phyloP scores from a whole-genome alignment of 2,797 vertebrate genomes.

The Heliangelus exortis region DNA sequence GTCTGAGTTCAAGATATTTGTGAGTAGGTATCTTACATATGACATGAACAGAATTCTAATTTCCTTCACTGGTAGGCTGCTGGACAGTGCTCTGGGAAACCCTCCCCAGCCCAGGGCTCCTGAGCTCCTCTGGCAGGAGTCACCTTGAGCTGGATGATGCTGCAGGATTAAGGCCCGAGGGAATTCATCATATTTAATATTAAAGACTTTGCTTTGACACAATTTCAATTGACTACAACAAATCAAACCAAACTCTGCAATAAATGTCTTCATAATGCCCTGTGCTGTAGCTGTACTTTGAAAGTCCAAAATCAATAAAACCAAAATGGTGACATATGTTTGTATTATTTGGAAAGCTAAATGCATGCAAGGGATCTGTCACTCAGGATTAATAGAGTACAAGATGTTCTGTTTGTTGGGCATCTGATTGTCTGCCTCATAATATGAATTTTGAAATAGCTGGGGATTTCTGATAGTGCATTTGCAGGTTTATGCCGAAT shows the following conservation, averaged over 20 bases:
- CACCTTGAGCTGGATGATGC: slow-evolving; percentile 57
- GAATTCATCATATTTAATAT: slow-evolving; percentile 71
- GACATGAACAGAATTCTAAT: background rate
- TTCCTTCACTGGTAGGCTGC: background rate
- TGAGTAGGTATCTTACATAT: background rate
- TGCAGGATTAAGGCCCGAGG: slow-evolving; percentile 26
- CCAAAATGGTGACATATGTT: slow-evolving; percentile 76
- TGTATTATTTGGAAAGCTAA: slow-evolving; percentile 78
- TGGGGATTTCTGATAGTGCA: slow-evolving; percentile 67
- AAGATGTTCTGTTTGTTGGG: slow-evolving; percentile 71
- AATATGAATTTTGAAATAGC: slow-evolving; percentile 77
- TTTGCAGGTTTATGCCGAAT: slow-evolving; percentile 70
- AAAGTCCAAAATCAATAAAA: slow-evolving; percentile 81
- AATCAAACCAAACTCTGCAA: slow-evolving; percentile 77
- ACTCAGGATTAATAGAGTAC: slow-evolving; percentile 75
- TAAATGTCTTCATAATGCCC: slow-evolving; percentile 78
- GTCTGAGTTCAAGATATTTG: slow-evolving; percentile 4
- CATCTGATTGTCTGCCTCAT: slow-evolving; percentile 76
- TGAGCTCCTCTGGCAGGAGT: slow-evolving; percentile 8
- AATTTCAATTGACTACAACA: slow-evolving; percentile 78
- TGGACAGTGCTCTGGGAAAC: background rate
- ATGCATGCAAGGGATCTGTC: slow-evolving; percentile 76
- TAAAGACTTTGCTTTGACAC: slow-evolving; percentile 76
- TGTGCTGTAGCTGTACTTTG: slow-evolving; percentile 59
- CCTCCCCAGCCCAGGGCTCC: background rate